These are phyloP conservation scores for Metalampra italica DNA, from an alignment of 2,888 invertebrate genomes.

Conservation along the genomic window DNA sequence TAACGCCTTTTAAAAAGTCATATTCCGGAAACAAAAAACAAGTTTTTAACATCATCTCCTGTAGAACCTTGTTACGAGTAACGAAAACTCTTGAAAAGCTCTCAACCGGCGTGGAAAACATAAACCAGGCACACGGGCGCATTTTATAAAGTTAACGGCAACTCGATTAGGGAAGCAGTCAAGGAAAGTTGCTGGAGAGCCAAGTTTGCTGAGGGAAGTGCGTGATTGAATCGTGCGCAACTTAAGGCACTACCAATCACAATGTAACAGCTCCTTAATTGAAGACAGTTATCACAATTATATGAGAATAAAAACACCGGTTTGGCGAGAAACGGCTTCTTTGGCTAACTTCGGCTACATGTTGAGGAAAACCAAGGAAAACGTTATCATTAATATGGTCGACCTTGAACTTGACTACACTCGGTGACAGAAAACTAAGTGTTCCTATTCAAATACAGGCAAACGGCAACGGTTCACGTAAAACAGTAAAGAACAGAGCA, in stretches of 20 bases:
- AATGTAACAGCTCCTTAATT: no score
- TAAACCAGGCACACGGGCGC: constrained; percentile 64
- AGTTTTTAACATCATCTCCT: constrained; percentile 39
- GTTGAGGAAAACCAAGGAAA: no score
- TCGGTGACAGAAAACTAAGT: no score
- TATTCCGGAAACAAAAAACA: constrained; percentile 18
- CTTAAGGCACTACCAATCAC: constrained; percentile 25
- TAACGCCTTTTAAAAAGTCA: constrained; percentile 3
- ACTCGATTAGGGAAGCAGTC: constrained; percentile 65
- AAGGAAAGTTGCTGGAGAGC: constrained; percentile 53
- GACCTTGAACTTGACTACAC: no score
- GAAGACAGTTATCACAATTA: no score
- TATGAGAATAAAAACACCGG: no score
- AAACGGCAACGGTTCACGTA: no score
- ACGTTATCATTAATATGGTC: no score
- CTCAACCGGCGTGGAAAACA: constrained; percentile 62
- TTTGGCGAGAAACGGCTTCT: no score
- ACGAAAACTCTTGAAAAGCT: constrained; percentile 62
- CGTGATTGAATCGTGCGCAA: constrained; percentile 52
- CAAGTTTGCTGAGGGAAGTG: constrained; percentile 42
- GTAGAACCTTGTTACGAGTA: constrained; percentile 49
- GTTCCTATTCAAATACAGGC: no score
- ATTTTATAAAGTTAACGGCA: constrained; percentile 66
- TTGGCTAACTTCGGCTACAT: no score
- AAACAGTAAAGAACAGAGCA: no score